Evolutionary conservation across 1,140 invertebrate genomes (phyloP).

Genomic region (Zaprionus africanus): DNA sequence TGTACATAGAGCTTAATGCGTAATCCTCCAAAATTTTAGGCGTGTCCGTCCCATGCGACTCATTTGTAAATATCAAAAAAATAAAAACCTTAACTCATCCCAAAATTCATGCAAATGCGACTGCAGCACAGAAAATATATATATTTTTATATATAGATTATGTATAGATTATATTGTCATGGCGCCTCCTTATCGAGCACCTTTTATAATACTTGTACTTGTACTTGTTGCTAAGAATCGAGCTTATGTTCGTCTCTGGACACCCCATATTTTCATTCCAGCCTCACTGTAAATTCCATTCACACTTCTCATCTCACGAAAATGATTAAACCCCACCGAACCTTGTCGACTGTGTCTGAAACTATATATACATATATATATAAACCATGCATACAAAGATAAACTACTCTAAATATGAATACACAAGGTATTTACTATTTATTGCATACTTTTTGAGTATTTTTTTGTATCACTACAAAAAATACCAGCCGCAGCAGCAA

Average conservation of each 20-base stretch:
- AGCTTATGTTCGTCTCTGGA: slow-evolving; percentile 8
- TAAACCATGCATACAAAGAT: not conserved
- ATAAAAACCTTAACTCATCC: not conserved
- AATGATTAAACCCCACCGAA: not conserved
- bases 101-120: slow-evolving; percentile 8
- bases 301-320: not conserved
- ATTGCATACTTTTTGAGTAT: slow-evolving; percentile 6
- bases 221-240: slow-evolving; percentile 6
- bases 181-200: slow-evolving; percentile 11
- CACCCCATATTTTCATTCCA: slow-evolving; percentile 2
- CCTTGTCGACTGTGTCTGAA: slow-evolving; percentile 1
- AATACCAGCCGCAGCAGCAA: not conserved
- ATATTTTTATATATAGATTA: not conserved
- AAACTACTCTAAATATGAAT: not conserved
- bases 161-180: slow-evolving; percentile 9
- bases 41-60: slow-evolving; percentile 1
- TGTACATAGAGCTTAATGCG: slow-evolving; percentile 7
- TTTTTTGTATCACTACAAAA: not conserved
- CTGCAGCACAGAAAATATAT: slow-evolving; percentile 5
- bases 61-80: not conserved
- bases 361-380: not conserved
- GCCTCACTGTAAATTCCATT: slow-evolving; percentile 7
- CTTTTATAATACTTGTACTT: slow-evolving; percentile 5
- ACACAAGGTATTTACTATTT: slow-evolving; percentile 3
- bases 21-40: slow-evolving; percentile 1